Base-by-base conservation (phyloP, 2,888 invertebrate species). In the Dynastes maya region DNA sequence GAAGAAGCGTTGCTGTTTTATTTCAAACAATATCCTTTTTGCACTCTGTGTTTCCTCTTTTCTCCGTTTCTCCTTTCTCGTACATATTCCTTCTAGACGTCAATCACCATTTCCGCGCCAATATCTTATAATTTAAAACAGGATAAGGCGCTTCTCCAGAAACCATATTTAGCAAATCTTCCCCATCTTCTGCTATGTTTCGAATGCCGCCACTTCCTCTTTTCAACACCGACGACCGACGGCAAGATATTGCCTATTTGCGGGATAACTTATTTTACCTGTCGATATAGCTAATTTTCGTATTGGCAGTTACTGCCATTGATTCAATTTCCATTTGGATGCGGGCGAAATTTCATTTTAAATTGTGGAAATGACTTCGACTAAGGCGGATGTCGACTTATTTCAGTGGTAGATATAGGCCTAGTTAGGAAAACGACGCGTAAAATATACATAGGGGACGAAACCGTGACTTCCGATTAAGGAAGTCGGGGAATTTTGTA, bases 251-350 rank as follows among this genome's bases (percentile, higher is more conserved):
- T 82, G 79, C 70, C 81, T 79, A 80, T 82, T 82, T 82, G 79
- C 64, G 81, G 80, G 78, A 78, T 82, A 79, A 81, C 80, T 82
- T 81, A 81, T 80, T 82, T 78, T 79, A 82, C 82, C 82, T 82
- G 82, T 79, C 82, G 81, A 82, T 81, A 82, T 80, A 78, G 77
- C 81, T 82, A 82, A 82, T 82, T 82, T 82, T 82, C 81, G 75
- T 81, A 53, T 58, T 61, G 61, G 40, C 72, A 58, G 37, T 16
- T 71, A 37, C 58, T 78, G 68, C 40, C 45, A 67, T 80, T 74
- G 83, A 82, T 83, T 83, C 83, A 81, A 84, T 84, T 82, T 84
- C 82, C 84, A 84, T 81, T 81, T 80, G 29, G 51, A 51, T 5
- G 55, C n/a, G 22, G 74, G 74, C 76, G 61, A 76, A 76, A 76